These are phyloP conservation scores for Uromys caudimaculatus DNA, from an alignment of 2,797 vertebrate species.

Conservation along the genomic window DNA sequence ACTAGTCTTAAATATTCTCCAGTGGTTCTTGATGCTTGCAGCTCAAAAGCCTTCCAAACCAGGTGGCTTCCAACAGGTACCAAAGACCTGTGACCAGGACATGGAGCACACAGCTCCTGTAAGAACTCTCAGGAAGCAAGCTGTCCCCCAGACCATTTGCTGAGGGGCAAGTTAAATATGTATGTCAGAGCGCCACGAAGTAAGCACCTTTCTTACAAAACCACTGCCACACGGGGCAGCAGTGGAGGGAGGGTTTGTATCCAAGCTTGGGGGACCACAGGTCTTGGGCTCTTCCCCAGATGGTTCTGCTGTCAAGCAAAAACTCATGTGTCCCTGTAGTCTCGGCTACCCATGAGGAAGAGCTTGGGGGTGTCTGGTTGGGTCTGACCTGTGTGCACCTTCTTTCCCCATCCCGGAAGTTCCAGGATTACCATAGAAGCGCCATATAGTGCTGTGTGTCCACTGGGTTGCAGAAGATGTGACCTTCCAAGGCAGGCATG, in stretches of 20 bases:
- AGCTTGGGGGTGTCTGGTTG: neutral
- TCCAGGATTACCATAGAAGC: conserved; percentile 92
- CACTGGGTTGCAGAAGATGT: conserved; percentile 96
- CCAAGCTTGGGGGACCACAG: neutral
- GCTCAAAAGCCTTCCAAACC: neutral
- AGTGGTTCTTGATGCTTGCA: neutral
- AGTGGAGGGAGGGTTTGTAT: neutral
- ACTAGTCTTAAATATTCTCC: neutral
- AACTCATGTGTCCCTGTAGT: neutral
- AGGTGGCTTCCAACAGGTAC: neutral
- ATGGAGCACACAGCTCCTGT: neutral
- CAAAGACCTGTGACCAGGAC: neutral
- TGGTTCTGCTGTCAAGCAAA: neutral
- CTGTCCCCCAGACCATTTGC: neutral
- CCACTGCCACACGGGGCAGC: neutral
- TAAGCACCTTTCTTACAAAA: neutral
- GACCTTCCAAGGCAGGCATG: conserved; percentile 93
- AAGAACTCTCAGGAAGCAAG: neutral
- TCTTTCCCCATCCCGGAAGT: neutral
- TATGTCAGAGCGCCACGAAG: neutral
- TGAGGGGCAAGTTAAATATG: neutral
- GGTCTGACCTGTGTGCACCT: neutral
- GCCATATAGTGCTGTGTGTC: conserved; percentile 93
- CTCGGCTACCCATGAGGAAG: neutral
- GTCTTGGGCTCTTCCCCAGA: neutral